Base-by-base conservation (phyloP, 2,888 invertebrate species). In the Xylota segnis region DNA sequence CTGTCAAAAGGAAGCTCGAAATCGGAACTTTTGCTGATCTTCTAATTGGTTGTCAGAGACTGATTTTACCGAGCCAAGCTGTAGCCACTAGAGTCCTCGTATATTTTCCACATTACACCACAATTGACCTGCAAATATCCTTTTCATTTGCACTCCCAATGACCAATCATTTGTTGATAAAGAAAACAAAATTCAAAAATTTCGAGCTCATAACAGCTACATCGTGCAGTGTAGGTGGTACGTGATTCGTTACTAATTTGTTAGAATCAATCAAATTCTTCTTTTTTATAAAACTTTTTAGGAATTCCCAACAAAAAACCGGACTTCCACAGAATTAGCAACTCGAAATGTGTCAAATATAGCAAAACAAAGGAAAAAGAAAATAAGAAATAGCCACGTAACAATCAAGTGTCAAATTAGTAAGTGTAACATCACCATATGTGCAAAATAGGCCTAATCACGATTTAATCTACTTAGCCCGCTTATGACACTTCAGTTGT, bases 391-490 rank as follows among this genome's bases (percentile, higher is more conserved):
- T 1, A 63, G n/a, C 2, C 43, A 16, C 7, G 23, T 61, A n/a
- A n/a, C 61, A 27, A 18, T 59, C 56, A 34, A 3, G 6, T 16
- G 7, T 4, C 56, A n/a, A 16, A 32, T 50, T 50, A 10, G 5
- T 56, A 16, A 16, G 10, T 37, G 34, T 37, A 32, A 58, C 59
- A 58, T 18, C 16, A 18, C 29, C 54, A 27, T 23, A 63, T 63
- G 45, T 34, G 50, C 50, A 66, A 50, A 66, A 50, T 52, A 66
- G 27, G 47, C 27, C 23, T 71, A 71, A 58, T 12, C 58, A 59
- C 23, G 47, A 71, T 14, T 59, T 47, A 47, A 71, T 47, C 45
- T 34, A 45, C 47, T 68, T 56, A 56, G 68, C 16, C 47, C 45
- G 34, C 4, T 54, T 68, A 34, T 59, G 47, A 27, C 0, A 14